Conservation (phyloP, 2,113 vertebrate genomes). For the Erythrocebus patas region DNA sequence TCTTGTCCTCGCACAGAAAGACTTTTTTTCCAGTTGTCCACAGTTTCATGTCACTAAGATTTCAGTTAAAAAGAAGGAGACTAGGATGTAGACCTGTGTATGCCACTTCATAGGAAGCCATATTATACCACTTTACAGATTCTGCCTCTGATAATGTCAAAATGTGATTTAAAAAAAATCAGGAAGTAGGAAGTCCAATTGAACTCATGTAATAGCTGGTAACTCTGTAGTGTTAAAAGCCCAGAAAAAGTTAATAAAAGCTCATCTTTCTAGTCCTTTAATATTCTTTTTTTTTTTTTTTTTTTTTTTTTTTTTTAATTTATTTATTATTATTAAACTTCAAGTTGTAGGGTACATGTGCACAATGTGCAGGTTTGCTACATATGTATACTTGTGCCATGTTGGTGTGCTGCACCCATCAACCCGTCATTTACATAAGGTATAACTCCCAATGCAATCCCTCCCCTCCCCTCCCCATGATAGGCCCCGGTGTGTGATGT, state of each 20-base stretch:
- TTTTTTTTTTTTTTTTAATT: too few species aligned
- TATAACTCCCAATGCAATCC: too few species aligned
- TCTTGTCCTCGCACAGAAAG: background rate
- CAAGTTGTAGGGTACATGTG: too few species aligned
- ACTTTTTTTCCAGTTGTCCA: background rate
- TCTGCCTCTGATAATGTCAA: background rate
- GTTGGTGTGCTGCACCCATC: too few species aligned
- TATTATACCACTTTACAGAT: background rate
- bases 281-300: too few species aligned
- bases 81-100: background rate
- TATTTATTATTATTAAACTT: too few species aligned
- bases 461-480: too few species aligned
- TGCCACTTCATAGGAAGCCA: background rate
- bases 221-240: background rate
- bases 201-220: background rate
- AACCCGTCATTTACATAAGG: too few species aligned
- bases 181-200: background rate
- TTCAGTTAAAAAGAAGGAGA: background rate
- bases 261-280: background rate
- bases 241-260: background rate
- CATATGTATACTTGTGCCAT: too few species aligned
- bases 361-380: too few species aligned
- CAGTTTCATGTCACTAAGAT: background rate
- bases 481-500: too few species aligned
- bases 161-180: background rate